phyloP scores from a whole-genome alignment of 1,140 invertebrate species.

The Cydia amplana region DNA sequence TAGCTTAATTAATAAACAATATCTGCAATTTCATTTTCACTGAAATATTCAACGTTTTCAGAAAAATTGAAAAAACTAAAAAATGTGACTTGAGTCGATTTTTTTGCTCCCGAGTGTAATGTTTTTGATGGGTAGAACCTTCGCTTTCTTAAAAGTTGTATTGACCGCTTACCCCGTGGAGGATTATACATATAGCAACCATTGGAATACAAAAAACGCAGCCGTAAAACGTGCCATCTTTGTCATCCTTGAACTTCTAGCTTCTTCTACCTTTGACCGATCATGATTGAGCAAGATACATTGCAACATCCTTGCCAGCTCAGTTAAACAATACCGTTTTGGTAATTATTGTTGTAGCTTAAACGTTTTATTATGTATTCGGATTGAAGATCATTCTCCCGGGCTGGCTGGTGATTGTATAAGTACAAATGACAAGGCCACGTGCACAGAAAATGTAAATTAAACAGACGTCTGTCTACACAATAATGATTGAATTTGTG shows the following conservation, averaged over 20 bases:
- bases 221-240: neutral
- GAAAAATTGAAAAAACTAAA: no score
- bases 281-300: constrained; percentile 5
- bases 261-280: constrained; percentile 11
- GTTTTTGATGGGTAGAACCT: no score
- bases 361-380: constrained; percentile 16
- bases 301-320: constrained; percentile 19
- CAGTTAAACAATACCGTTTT: constrained; percentile 26
- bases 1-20: no score
- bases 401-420: neutral
- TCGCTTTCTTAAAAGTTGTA: no score
- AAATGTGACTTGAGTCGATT: no score
- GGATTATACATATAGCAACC: no score
- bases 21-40: no score
- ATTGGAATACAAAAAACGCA: no score
- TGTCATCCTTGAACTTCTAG: constrained; percentile 18
- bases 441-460: neutral
- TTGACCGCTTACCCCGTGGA: no score
- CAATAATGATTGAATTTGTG: neutral
- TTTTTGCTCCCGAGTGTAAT: no score
- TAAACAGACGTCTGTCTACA: neutral
- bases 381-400: constrained; percentile 13
- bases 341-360: constrained; percentile 25
- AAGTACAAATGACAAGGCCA: constrained; percentile 25
- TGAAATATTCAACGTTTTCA: no score